Conservation (phyloP, 2,113 vertebrate genomes). For the Protobothrops flavoviridis region DNA sequence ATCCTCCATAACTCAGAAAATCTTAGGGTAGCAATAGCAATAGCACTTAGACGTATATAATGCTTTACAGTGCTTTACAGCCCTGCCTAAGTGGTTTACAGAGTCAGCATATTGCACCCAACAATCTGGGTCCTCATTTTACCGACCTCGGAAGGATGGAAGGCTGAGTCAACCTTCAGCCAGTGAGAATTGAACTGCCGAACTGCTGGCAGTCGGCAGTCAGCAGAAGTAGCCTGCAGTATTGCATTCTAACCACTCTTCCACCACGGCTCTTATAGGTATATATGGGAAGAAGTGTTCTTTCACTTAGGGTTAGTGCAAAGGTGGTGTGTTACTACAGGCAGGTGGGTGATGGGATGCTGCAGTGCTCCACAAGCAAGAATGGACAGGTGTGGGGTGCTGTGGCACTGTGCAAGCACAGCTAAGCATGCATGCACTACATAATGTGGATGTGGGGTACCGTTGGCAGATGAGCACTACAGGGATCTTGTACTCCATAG, state of each 20-base stretch:
- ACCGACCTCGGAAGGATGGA: too few relatives aligned
- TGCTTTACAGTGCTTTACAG: too few relatives aligned
- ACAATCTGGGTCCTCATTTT: too few relatives aligned
- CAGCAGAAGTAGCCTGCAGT: too few relatives aligned
- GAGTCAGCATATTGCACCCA: too few relatives aligned
- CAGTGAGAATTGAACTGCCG: too few relatives aligned
- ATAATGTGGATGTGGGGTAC: background rate
- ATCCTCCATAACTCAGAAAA: background rate
- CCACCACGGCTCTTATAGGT: too few relatives aligned
- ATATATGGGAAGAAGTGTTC: background rate
- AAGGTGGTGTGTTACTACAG: background rate
- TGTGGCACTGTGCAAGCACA: background rate
- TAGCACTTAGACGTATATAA: too few relatives aligned
- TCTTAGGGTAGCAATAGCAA: background rate
- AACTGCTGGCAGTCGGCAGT: too few relatives aligned
- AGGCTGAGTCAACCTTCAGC: too few relatives aligned
- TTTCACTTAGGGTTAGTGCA: background rate
- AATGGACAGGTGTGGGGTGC: background rate
- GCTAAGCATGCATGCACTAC: background rate
- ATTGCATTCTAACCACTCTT: too few relatives aligned
- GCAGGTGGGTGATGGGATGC: background rate
- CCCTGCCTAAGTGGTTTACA: too few relatives aligned
- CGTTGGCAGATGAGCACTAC: background rate
- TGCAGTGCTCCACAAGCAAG: background rate
- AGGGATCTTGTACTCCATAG: background rate